These are phyloP conservation scores for Paramormyrops kingsleyae DNA, from an alignment of 2,113 vertebrate genomes.

Conservation along the genomic window DNA sequence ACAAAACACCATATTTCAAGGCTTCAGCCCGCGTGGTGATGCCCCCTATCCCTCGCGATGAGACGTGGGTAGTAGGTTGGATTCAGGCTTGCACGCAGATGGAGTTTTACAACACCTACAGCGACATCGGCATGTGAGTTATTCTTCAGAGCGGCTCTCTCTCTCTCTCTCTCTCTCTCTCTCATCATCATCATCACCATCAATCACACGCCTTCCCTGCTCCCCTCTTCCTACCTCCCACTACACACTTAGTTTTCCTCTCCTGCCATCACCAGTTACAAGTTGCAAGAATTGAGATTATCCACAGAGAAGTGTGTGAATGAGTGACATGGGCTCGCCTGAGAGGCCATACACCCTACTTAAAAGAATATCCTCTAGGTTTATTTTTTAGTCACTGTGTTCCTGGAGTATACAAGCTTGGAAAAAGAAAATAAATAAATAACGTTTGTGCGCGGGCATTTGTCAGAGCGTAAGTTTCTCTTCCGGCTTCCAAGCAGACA, in stretches of 20 bases:
- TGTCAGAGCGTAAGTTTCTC: conserved; percentile 16
- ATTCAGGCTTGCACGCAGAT: conserved; percentile 98
- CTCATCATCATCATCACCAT: neutral
- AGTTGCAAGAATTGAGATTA: neutral
- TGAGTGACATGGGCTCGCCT: neutral
- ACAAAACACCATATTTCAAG: conserved; percentile 96
- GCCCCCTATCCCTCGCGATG: conserved; percentile 84
- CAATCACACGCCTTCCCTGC: neutral
- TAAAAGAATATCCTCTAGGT: neutral
- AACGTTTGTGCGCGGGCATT: neutral
- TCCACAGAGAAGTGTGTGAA: neutral
- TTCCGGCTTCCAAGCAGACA: conserved; percentile 48
- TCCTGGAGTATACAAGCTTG: neutral
- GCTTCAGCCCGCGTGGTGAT: conserved; percentile 85
- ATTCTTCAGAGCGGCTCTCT: neutral
- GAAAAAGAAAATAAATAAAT: neutral
- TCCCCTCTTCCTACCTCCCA: neutral
- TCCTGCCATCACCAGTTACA: neutral
- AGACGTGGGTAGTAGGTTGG: conserved; percentile 97
- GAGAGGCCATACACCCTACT: neutral
- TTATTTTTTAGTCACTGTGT: neutral
- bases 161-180: neutral
- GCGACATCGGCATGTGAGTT: conserved; percentile 87
- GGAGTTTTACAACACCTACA: conserved; percentile 97
- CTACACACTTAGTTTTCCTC: neutral